phyloP scores from a whole-genome alignment of 1,140 invertebrate species.

The Chrysomallon squamiferum region DNA sequence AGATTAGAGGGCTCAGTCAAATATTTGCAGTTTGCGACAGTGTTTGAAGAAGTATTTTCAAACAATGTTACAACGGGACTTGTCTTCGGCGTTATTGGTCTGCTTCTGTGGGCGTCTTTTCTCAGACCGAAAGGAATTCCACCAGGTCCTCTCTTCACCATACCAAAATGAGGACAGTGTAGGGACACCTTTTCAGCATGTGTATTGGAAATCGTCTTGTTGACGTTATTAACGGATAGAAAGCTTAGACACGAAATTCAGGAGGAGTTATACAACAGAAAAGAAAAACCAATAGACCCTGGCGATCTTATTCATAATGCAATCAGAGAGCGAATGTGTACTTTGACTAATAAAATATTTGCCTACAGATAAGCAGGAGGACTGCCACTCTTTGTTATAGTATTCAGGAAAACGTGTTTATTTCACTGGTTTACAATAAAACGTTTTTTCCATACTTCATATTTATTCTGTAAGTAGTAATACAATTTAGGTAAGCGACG shows the following conservation, averaged over 20 bases:
- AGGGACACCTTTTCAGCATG: conserved; percentile 36
- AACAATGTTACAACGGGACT: no score
- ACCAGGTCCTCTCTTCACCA: conserved; percentile 13
- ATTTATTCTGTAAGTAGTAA: conserved; percentile 75
- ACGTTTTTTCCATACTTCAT: conserved; percentile 89
- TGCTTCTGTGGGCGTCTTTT: not conserved
- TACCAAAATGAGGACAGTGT: conserved; percentile 20
- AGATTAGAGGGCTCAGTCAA: no score
- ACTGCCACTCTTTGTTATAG: conserved; percentile 69
- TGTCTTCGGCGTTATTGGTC: not conserved
- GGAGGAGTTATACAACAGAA: conserved; percentile 1
- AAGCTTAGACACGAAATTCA: conserved; percentile 26
- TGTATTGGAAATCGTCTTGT: conserved; percentile 24
- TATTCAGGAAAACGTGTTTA: conserved; percentile 90
- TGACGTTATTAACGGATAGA: conserved; percentile 32
- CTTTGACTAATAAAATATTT: conserved; percentile 34
- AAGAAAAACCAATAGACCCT: conserved; percentile 1
- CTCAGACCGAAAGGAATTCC: conserved; percentile 2
- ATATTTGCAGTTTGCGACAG: no score
- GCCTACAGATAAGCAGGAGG: conserved; percentile 6
- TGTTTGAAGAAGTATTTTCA: no score
- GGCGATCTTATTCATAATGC: conserved; percentile 62
- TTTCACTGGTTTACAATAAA: conserved; percentile 80
- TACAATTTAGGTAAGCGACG: conserved; percentile 85
- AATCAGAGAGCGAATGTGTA: conserved; percentile 91